These are phyloP conservation scores for Hemicentrotus pulcherrimus DNA, from an alignment of 35 echinoderm and acorn worm species.

Conservation along the genomic window DNA sequence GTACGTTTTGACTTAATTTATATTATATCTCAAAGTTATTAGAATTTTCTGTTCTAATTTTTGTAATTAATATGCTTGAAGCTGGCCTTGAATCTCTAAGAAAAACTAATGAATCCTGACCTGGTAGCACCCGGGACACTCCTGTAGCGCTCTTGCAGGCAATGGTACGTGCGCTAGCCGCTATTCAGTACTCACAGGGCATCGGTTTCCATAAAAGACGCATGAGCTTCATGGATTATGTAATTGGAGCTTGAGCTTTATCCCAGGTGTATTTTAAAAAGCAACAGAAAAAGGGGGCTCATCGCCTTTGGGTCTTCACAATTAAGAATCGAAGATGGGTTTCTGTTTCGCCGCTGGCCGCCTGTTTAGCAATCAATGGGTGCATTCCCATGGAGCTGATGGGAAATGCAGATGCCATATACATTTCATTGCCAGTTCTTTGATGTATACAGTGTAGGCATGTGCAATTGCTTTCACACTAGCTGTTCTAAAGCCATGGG, in stretches of 20 bases:
- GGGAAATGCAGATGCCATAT: neutral
- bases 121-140: neutral
- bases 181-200: neutral
- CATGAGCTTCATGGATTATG: conserved; percentile 3
- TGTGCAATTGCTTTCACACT: neutral
- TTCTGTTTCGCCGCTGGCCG: neutral
- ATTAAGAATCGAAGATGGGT: neutral
- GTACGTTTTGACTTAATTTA: too few relatives aligned
- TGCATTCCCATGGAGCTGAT: neutral
- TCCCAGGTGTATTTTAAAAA: neutral
- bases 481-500: too few relatives aligned
- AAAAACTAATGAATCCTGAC: neutral
- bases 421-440: neutral
- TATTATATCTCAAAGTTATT: too few relatives aligned
- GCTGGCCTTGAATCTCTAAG: neutral
- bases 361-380: neutral
- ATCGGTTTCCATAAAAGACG: neutral
- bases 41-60: too few relatives aligned
- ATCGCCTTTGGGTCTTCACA: neutral
- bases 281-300: neutral
- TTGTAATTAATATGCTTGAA: neutral
- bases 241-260: neutral
- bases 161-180: neutral
- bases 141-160: neutral
- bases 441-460: neutral